A percentile compares a stretch with the other conserved stretches of the same genome.
phyloP scores from a whole-genome alignment of 1,140 invertebrate genomes.

The Alviniconcha marisindica region DNA sequence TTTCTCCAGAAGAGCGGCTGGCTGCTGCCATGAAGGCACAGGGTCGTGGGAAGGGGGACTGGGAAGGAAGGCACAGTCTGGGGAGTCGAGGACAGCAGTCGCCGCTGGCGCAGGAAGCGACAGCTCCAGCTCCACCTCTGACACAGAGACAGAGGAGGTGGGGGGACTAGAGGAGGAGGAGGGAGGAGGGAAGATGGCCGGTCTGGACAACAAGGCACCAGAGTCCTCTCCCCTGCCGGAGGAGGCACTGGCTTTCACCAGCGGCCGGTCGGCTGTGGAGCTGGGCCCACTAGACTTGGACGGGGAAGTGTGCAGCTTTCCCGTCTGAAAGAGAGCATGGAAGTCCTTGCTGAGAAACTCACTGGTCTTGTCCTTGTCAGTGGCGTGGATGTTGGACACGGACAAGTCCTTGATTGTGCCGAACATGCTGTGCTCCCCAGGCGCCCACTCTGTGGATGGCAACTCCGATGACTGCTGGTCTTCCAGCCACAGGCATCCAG shows the following conservation, averaged over 20 bases:
- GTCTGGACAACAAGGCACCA: slow-evolving; percentile 8
- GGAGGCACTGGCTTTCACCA: not conserved
- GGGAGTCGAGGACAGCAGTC: not conserved
- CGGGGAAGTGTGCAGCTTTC: not conserved
- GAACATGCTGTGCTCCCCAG: slow-evolving; percentile 52
- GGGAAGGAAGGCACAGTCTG: slow-evolving; percentile 28
- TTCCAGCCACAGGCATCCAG: not conserved
- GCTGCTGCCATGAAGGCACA: slow-evolving; percentile 6
- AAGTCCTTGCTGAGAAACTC: slow-evolving; percentile 63
- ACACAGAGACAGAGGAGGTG: not conserved
- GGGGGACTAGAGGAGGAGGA: not conserved
- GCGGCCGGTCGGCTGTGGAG: not conserved
- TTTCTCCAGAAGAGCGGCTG: not conserved
- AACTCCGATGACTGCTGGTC: not conserved
- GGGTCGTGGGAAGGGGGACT: not conserved
- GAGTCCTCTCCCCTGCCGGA: not conserved
- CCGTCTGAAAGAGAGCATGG: slow-evolving; percentile 25
- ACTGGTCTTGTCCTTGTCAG: slow-evolving; percentile 67
- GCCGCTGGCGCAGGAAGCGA: not conserved
- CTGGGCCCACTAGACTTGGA: not conserved
- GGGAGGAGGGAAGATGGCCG: no score
- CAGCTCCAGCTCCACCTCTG: not conserved
- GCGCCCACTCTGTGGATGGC: not conserved
- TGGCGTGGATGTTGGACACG: slow-evolving; percentile 68
- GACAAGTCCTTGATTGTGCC: slow-evolving; percentile 71